Percentiles rank a stretch among this genome's conserved stretches.
These are phyloP conservation scores for Brachyptera putata DNA, from an alignment of 2,888 invertebrate genomes.

Conservation along the genomic window DNA sequence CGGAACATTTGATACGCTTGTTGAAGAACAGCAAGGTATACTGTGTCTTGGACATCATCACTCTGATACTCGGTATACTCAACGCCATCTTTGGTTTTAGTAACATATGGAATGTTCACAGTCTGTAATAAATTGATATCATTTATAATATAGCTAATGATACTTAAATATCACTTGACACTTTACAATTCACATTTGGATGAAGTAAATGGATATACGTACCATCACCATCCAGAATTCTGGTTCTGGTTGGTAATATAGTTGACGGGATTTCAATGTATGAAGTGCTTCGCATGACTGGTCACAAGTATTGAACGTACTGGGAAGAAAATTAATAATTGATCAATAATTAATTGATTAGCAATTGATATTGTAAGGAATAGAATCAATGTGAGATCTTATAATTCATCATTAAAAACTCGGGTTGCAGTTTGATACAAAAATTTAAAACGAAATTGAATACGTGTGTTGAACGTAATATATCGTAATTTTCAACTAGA, in stretches of 20 bases:
- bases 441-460: too few species aligned
- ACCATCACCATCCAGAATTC: slow-evolving; percentile 91
- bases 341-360: slow-evolving; percentile 4
- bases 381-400: too few species aligned
- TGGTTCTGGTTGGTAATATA: slow-evolving; percentile 82
- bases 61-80: slow-evolving; percentile 69
- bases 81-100: slow-evolving; percentile 67
- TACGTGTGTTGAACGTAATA: too few species aligned
- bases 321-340: slow-evolving; percentile 40
- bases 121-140: slow-evolving; percentile 53
- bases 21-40: slow-evolving; percentile 64
- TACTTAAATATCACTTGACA: neutral
- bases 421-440: too few species aligned
- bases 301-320: slow-evolving; percentile 76
- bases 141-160: neutral
- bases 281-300: slow-evolving; percentile 79
- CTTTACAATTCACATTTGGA: neutral
- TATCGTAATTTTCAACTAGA: too few species aligned
- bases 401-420: too few species aligned
- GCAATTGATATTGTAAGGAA: too few species aligned
- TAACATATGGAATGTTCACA: slow-evolving; percentile 66
- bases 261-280: slow-evolving; percentile 82
- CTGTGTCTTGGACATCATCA: slow-evolving; percentile 75
- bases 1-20: slow-evolving; percentile 83
- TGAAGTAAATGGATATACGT: slow-evolving; percentile 36